Evolutionary conservation across 1,140 invertebrate genomes (phyloP).

Genomic region (Theocolax elegans): DNA sequence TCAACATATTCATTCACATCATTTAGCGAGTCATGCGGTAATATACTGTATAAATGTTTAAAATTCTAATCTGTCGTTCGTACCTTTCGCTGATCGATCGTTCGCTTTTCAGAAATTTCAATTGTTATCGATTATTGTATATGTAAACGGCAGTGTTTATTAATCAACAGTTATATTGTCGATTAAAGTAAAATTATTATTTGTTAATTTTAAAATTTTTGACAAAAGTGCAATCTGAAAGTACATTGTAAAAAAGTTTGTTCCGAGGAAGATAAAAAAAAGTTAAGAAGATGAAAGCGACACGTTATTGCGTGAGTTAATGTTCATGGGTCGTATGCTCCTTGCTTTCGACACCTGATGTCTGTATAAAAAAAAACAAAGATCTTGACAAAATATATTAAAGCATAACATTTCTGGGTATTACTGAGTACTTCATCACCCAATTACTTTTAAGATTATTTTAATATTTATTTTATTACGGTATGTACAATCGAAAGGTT

Average conservation of each 20-base stretch:
- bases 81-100: conserved; percentile 21
- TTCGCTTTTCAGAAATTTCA: conserved; percentile 19
- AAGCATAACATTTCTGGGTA: conserved; percentile 38
- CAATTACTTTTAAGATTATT: too few relatives aligned
- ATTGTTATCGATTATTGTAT: conserved; percentile 23
- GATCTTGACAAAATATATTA: conserved; percentile 45
- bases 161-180: conserved; percentile 20
- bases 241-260: conserved; percentile 41
- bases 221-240: conserved; percentile 46
- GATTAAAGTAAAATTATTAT: conserved; percentile 26
- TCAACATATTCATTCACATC: too few relatives aligned
- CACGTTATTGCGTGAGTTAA: conserved; percentile 34
- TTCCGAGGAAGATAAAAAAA: conserved; percentile 13
- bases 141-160: conserved; percentile 31
- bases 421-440: conserved; percentile 20
- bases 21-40: conserved; percentile 10
- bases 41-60: conserved; percentile 38
- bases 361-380: conserved; percentile 46
- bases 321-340: conserved; percentile 42
- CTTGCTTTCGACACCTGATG: conserved; percentile 41
- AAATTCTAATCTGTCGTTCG: conserved; percentile 33
- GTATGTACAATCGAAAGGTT: neutral
- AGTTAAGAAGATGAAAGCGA: conserved; percentile 21
- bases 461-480: too few relatives aligned
- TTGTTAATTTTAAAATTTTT: conserved; percentile 35